These are phyloP conservation scores for Lepidochitona cinerea DNA, from an alignment of 2,888 invertebrate genomes.

Conservation along the genomic window DNA sequence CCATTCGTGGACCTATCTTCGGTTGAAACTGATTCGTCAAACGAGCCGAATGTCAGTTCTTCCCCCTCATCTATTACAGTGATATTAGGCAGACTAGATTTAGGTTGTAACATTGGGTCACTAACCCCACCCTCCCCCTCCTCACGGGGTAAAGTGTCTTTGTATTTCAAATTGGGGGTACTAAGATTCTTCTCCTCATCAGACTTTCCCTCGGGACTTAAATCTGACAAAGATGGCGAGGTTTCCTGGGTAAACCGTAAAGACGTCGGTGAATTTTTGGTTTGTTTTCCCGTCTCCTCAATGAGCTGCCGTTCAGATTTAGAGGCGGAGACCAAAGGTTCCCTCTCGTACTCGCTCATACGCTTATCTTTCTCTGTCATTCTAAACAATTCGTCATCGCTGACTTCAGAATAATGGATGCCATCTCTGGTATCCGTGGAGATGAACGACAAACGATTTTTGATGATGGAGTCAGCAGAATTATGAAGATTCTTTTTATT, in stretches of 20 bases:
- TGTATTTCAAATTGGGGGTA: conserved; percentile 30
- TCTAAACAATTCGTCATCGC: conserved; percentile 21
- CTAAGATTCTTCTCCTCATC: conserved; percentile 16
- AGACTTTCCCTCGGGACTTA: background rate
- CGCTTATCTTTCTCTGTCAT: conserved; percentile 12
- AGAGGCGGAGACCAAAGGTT: conserved; percentile 24
- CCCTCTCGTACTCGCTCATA: conserved; percentile 19
- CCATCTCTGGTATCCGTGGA: conserved; percentile 27
- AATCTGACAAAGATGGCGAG: conserved; percentile 10
- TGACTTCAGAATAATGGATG: conserved; percentile 24
- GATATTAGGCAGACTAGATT: background rate
- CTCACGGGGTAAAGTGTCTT: background rate
- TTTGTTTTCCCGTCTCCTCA: conserved; percentile 21
- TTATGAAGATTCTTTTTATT: background rate
- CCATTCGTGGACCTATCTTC: background rate
- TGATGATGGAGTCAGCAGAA: conserved; percentile 48
- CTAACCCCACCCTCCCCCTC: background rate
- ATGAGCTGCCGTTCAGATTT: conserved; percentile 41
- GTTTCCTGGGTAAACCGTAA: background rate
- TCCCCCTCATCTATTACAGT: background rate
- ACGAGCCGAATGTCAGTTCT: background rate
- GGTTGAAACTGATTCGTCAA: background rate
- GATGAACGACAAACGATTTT: conserved; percentile 38
- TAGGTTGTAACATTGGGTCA: background rate
- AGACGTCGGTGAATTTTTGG: background rate